These are phyloP conservation scores for Amiota minor DNA, from an alignment of 2,888 invertebrate species.

Conservation along the genomic window DNA sequence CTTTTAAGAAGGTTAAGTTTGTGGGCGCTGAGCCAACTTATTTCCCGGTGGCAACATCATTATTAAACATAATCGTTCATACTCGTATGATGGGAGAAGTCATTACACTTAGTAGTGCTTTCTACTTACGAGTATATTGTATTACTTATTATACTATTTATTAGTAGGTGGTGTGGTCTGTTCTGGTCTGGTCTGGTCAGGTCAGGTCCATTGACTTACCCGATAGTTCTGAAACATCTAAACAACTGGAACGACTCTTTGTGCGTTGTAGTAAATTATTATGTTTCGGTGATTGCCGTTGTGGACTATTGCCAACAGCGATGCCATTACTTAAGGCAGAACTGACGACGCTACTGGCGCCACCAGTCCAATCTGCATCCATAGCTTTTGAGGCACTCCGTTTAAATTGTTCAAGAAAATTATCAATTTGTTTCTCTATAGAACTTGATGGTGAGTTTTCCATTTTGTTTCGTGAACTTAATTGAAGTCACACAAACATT, in stretches of 20 bases:
- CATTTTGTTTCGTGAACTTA: slow-evolving; percentile 50
- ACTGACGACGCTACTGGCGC: slow-evolving; percentile 28
- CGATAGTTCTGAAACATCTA: slow-evolving; percentile 67
- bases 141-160: background rate
- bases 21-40: slow-evolving; percentile 21
- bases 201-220: slow-evolving; percentile 47
- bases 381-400: slow-evolving; percentile 85
- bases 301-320: slow-evolving; percentile 38
- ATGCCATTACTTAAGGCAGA: slow-evolving; percentile 35
- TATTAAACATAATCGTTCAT: background rate
- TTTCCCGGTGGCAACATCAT: background rate
- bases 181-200: background rate
- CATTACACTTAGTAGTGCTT: background rate
- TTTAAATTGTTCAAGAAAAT: slow-evolving; percentile 87
- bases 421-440: slow-evolving; percentile 88
- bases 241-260: slow-evolving; percentile 69
- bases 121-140: background rate
- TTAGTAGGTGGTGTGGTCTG: background rate
- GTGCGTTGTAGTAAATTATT: slow-evolving; percentile 56
- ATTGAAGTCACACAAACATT: background rate
- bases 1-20: slow-evolving; percentile 29
- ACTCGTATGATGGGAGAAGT: background rate
- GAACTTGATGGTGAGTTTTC: slow-evolving; percentile 78
- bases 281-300: slow-evolving; percentile 37
- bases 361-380: slow-evolving; percentile 74